Evolutionary conservation across 1,140 invertebrate species (phyloP), one percentile per base, ranked within the genome.

Genomic region (Bursaphelenchus mucronatus): DNA sequence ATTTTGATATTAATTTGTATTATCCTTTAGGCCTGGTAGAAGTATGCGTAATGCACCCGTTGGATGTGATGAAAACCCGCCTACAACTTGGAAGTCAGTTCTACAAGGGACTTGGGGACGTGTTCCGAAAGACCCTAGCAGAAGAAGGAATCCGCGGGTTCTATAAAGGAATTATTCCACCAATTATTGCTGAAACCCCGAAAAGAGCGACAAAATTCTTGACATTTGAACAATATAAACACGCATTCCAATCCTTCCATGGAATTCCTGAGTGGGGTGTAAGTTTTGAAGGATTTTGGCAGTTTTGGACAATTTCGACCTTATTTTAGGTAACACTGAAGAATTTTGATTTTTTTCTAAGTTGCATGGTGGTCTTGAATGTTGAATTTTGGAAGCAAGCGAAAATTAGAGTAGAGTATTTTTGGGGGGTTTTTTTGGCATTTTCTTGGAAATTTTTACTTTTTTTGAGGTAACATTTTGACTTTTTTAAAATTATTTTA

Each of bases 11-110:
- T 68, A 39, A 19, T 58, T 17, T n/a, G 44, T 63, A 15, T 44
- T 50, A n/a, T 64, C 10, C 49, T 69, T 55, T 65, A 84, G 84
- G 84, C 21, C 92, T 94, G 82, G 86, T 93, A 13, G 92, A 95
- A 86, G 90, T 94, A 54, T 92, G 89, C 77, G 88, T 94, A 62
- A 94, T 95, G 92, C 91, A 94, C 84, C 92, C 92, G 2, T 84
- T 94, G 78, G 92, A 95, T 83, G 83, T 94, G 61, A 87, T 94
- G 0, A 94, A 94, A 85, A 95, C 91, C 7, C 84, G 90, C 62
- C 87, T 91, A 70, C 90, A 92, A 82, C 85, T 91, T 43, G 89
- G 90, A 81, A 80, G 85, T 9, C 83, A 87, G 66, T 86, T 88
- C 77, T 91, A 91, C 75, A 87, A 82, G 77, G 91, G 90, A 19